Conservation (phyloP, 2,113 vertebrate species). For the Ascaphus truei region DNA sequence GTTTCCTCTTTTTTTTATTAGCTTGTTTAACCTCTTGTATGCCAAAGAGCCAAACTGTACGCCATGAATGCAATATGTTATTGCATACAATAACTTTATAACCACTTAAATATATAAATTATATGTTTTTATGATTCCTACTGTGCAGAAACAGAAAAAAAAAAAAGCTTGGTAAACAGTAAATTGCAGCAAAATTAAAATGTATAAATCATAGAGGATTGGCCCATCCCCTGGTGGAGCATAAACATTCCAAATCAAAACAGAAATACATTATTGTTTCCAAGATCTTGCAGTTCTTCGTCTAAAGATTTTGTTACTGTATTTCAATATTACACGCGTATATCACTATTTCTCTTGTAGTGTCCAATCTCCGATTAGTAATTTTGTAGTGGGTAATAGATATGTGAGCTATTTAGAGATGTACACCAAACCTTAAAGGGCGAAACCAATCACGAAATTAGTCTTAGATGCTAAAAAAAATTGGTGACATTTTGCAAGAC, state of each 20-base stretch:
- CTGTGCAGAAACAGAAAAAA: neutral
- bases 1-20: neutral
- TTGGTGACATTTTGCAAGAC: too few relatives aligned
- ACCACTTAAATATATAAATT: neutral
- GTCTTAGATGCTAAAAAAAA: too few relatives aligned
- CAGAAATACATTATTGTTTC: neutral
- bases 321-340: neutral
- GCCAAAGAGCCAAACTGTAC: neutral
- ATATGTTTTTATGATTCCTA: neutral
- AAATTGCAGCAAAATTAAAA: slow-evolving; percentile 20
- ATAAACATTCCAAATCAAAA: neutral
- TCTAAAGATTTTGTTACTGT: neutral
- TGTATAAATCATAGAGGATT: slow-evolving; percentile 9
- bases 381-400: neutral
- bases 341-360: neutral
- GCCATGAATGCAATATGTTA: neutral
- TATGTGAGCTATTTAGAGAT: too few relatives aligned
- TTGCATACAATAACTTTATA: neutral
- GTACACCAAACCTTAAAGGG: too few relatives aligned
- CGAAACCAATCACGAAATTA: too few relatives aligned
- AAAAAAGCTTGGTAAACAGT: neutral
- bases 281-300: too few relatives aligned
- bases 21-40: neutral
- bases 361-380: neutral
- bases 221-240: neutral